A percentile compares a stretch with the other conserved stretches of the same genome.
phyloP scores from a whole-genome alignment of 2,797 vertebrate species.

The Ptychobarbus kaznakovi region DNA sequence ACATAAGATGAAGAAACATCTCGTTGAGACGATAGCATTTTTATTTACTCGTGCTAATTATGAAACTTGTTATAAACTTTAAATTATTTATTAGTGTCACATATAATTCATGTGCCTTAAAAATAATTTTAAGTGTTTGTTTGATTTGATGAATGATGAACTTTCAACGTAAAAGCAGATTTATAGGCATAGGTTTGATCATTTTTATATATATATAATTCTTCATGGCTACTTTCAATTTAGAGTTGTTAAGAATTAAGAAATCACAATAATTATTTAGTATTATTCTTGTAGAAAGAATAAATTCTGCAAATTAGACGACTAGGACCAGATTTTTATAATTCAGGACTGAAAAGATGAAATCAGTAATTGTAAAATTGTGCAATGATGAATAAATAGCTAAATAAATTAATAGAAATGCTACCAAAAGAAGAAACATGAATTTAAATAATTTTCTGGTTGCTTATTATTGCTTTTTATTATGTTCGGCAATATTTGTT shows the following conservation, averaged over 20 bases:
- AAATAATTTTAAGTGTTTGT: not conserved
- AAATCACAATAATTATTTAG: not conserved
- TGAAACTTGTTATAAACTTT: not conserved
- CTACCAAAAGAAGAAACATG: not conserved
- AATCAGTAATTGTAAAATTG: not conserved
- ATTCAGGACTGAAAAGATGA: not conserved
- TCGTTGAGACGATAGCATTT: not conserved
- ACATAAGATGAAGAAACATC: conserved; percentile 13
- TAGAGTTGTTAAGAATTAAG: not conserved
- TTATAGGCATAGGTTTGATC: not conserved
- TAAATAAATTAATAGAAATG: not conserved
- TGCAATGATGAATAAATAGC: not conserved
- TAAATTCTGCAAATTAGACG: not conserved
- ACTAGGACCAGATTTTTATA: not conserved
- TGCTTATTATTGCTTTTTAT: not conserved
- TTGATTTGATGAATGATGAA: not conserved
- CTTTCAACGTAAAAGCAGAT: not conserved
- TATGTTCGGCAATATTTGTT: not conserved
- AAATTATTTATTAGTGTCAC: not conserved
- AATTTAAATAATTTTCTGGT: not conserved
- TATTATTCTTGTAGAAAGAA: not conserved
- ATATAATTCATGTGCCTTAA: not conserved
- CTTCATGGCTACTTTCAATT: not conserved
- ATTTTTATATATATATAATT: not conserved
- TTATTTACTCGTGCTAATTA: not conserved